Base-by-base conservation (phyloP, 30 jellyfish, hydroid and myxozoan species). In the Cassiopea xamachana region DNA sequence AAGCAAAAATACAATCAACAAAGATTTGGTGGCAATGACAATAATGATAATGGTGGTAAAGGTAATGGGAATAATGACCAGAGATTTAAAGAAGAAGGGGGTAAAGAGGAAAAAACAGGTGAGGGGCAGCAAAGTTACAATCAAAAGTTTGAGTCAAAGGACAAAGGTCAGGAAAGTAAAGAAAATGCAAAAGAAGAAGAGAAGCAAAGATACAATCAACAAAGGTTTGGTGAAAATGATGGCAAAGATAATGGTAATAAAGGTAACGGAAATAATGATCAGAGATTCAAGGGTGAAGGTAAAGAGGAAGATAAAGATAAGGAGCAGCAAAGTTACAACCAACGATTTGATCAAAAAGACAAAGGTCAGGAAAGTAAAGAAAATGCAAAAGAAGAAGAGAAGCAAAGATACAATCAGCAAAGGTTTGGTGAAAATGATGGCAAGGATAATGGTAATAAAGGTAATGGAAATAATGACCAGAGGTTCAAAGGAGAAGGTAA, bases 311-410 rank as follows among this genome's bases (percentile, higher is more conserved):
- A n/a, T n/a, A n/a, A n/a, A n/a, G n/a, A n/a, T n/a, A n/a, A n/a
- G n/a, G n/a, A n/a, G n/a, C n/a, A n/a, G n/a, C n/a, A 76, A n/a
- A 59, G 71, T 16, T 10, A 76, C 3, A 50, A 76, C 5, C 85
- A 76, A 76, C 69, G 70, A 7, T 76, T 76, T 48, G 85, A 50
- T 58, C 80, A 61, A 18, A 47, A 79, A 19, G 76, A 79, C 73
- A 73, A 73, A 49, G 55, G 13, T 14, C 19, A 73, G 2, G 82
- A 9, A 58, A 13, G 69, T 58, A 13, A 58, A 5, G 44, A 73
- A 10, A 44, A 39, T 18, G n/a, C n/a, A n/a, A n/a, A n/a, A n/a
- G 44, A 73, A 44, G 18, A 44, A 2, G 82, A 47, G 46, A 73
- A 73, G 46, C 82, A 73, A 44, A n/a, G 4, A 2, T 13, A 73